Evolutionary conservation across 1,140 invertebrate species (phyloP).

Genomic region (Anastrepha obliqua): DNA sequence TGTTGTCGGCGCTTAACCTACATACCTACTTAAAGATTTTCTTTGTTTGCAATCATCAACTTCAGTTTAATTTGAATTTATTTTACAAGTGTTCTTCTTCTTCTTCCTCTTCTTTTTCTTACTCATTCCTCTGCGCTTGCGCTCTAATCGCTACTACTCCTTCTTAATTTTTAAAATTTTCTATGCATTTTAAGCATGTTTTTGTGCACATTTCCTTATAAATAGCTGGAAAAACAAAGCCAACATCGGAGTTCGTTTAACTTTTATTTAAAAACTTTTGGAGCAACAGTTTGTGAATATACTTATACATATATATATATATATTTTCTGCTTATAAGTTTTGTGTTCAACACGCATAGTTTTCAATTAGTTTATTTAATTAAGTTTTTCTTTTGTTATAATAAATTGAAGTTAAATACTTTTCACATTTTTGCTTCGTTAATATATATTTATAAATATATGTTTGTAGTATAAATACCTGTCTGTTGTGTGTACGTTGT

Average conservation of each 20-base stretch:
- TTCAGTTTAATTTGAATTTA: conserved; percentile 59
- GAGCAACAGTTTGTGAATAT: conserved; percentile 70
- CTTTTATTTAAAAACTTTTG: conserved; percentile 59
- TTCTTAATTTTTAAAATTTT: not conserved
- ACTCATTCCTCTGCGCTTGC: not conserved
- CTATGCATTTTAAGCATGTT: conserved; percentile 30
- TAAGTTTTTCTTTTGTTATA: conserved; percentile 35
- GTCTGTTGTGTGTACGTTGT: not conserved
- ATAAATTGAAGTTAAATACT: conserved; percentile 28
- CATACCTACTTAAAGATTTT: conserved; percentile 74
- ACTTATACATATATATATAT: conserved; percentile 56
- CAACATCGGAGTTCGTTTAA: conserved; percentile 43
- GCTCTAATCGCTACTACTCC: too few species aligned
- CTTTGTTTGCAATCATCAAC: conserved; percentile 21
- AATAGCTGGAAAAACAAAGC: conserved; percentile 36
- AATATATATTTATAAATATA: not conserved
- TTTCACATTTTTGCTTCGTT: not conserved
- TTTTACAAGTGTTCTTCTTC: conserved; percentile 28
- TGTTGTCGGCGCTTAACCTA: conserved; percentile 57
- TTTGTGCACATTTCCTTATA: conserved; percentile 21
- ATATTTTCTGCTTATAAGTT: conserved; percentile 5
- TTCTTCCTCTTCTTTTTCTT: not conserved
- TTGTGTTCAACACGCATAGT: conserved; percentile 26
- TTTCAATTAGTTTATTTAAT: conserved; percentile 40
- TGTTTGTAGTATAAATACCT: not conserved